Evolutionary conservation across 2,113 vertebrate genomes (phyloP), one percentile per base, ranked within the genome.

Genomic region (Cyprinodon brontotheroides): DNA sequence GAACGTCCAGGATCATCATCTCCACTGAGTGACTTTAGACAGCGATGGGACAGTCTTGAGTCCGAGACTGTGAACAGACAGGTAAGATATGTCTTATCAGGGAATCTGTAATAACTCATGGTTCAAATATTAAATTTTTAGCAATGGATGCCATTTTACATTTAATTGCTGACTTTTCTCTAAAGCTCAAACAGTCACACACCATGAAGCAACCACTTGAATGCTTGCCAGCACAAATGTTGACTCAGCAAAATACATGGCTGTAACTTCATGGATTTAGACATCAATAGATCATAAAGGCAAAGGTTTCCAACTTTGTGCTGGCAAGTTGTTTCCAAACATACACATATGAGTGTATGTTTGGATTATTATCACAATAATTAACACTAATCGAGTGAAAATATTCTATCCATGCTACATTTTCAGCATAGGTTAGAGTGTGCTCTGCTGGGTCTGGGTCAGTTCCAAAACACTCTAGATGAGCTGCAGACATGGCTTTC

Each of bases 381-480:
- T 37, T 37, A 66, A 22, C 36, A 14, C 3, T 38, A 29, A 36
- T 70, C 17, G 36, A 1, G 40, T 73, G n/a, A 72, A 50, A 4
- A 10, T 20, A 0, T 65, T 41, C 39, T 65, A 53, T 71, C 37
- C 72, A 57, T 38, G 2, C 39, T 71, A 6, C 62, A 40, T 65
- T 60, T 66, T 29, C 66, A 86, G 96, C 96, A 97, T 83, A 94
- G 95, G 82, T 77, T 97, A 91, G 96, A 97, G 88, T 94, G 93
- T 0, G 94, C 95, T 0, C 86, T 97, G 71, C 90, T 97, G 86
- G 95, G 94, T 11, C 90, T 97, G 83, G 96, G 96, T 38, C 96
- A 96, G 93, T 96, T 97, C 84, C 96, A 96, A 89, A 95, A 95
- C 84, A 95, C 96, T 15, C 85, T 97, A 81, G 93, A 95, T 45